These are phyloP conservation scores for Bolinopsis microptera DNA, from an alignment of 37 sponge, comb jelly and placozoan genomes.

Conservation along the genomic window DNA sequence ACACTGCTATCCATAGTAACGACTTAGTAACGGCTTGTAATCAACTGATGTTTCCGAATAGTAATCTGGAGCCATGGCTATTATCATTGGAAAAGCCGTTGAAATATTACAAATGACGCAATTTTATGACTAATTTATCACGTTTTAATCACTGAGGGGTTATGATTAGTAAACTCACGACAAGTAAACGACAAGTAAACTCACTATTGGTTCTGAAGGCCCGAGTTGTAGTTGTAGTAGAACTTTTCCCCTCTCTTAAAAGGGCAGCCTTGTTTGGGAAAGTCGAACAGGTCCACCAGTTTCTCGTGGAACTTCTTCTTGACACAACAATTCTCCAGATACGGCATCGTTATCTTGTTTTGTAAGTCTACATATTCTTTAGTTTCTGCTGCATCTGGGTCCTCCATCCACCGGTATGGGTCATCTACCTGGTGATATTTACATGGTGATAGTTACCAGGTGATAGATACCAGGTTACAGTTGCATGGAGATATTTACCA, in stretches of 20 bases:
- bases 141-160: too few species aligned
- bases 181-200: slow-evolving; percentile 68
- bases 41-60: too few species aligned
- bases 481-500: not conserved
- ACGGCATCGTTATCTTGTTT: slow-evolving; percentile 80
- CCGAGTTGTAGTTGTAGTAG: slow-evolving; percentile 86
- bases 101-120: too few species aligned
- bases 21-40: too few species aligned
- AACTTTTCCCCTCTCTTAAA: slow-evolving; percentile 85
- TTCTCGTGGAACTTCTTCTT: slow-evolving; percentile 76
- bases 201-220: slow-evolving; percentile 94
- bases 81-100: too few species aligned
- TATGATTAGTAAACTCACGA: too few species aligned
- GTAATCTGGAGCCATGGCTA: too few species aligned
- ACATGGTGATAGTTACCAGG: not conserved
- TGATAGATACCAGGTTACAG: slow-evolving; percentile 28
- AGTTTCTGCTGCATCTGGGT: slow-evolving; percentile 89
- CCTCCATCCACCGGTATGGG: slow-evolving; percentile 96
- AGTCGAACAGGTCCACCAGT: slow-evolving; percentile 90
- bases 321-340: slow-evolving; percentile 68
- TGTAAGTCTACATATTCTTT: slow-evolving; percentile 79
- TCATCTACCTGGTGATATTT: slow-evolving; percentile 67
- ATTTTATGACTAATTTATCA: too few species aligned
- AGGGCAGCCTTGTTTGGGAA: slow-evolving; percentile 87
- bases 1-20: too few species aligned